Evolutionary conservation across 1,140 invertebrate species (phyloP), one percentile per base, ranked within the genome.

Genomic region (Platyura marginata): DNA sequence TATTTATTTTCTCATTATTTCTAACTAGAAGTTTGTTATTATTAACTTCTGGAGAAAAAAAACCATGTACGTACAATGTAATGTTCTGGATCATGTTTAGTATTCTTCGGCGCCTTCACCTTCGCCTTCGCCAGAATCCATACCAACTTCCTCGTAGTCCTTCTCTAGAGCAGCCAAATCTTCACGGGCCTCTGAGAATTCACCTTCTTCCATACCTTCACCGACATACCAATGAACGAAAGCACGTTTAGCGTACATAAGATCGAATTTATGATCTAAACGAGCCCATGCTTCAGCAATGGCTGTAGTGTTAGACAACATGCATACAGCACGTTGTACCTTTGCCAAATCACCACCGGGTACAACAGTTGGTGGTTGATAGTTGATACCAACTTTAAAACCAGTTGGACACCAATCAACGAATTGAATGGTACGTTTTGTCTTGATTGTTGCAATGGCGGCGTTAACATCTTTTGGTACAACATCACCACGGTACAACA

Each of bases 361-460:
- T 40, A 88, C 81, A 21, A 81, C 80, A 47, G 81, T 84, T 10
- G 82, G 82, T 34, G 78, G 77, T 61, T 82, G 78, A 62, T 81
- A 81, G 64, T 82, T 81, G 61, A 81, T 80, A 48, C 79, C 79
- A 15, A 81, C 77, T 67, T 82, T 83, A 70, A 83, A 86, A 47
- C 84, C 84, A 51, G 85, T 89, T 36, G 84, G 85, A 63, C 84
- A 89, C 85, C 86, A 87, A 65, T 89, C 85, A 18, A 90, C 87
- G 61, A 91, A 91, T 64, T 86, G 79, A 52, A 90, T 83, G 48
- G 77, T 77, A 41, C 79, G 69, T 65, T 85, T 83, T 49, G 79
- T 81, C 66, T 88, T 87, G 64, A 87, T 82, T 51, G 79, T 76
- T 6, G 80, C 82, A 62, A 91, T 89, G 25, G 82, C 78, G 8